phyloP scores from a whole-genome alignment of 1,140 invertebrate species.

The Cotesia vestalis region DNA sequence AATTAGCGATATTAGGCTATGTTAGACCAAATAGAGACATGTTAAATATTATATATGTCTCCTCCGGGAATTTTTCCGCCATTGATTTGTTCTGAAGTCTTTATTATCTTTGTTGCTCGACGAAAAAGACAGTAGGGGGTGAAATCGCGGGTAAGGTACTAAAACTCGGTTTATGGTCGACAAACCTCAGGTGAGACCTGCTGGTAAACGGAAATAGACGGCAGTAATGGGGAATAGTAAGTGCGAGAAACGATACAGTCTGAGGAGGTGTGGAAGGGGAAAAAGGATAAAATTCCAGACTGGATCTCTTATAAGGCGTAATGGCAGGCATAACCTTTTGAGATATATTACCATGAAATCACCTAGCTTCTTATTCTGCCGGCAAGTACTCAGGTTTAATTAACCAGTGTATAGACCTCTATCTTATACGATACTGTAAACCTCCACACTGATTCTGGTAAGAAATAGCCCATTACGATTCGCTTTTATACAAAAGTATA shows the following conservation, averaged over 20 bases:
- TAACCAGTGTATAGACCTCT: slow-evolving; percentile 1
- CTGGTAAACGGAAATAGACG: slow-evolving; percentile 36
- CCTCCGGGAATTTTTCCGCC: too few species aligned
- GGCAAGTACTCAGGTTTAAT: slow-evolving; percentile 13
- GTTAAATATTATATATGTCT: too few species aligned
- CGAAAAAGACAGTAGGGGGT: slow-evolving; percentile 14
- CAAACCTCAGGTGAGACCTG: slow-evolving; percentile 36
- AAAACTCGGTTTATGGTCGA: slow-evolving; percentile 33
- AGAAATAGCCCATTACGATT: slow-evolving; percentile 2
- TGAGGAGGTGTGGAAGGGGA: background rate
- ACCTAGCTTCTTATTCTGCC: background rate
- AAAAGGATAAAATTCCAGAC: slow-evolving; percentile 23
- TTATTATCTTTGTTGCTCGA: background rate
- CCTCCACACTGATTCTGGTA: background rate
- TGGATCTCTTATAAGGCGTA: background rate
- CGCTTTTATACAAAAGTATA: background rate
- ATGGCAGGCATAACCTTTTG: slow-evolving; percentile 10
- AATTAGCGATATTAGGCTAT: too few species aligned
- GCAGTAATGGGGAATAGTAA: slow-evolving; percentile 38
- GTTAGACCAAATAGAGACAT: too few species aligned
- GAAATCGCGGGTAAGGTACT: slow-evolving; percentile 14
- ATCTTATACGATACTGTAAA: slow-evolving; percentile 11
- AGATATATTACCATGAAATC: background rate
- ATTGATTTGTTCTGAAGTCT: too few species aligned
- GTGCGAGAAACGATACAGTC: slow-evolving; percentile 27